A percentile compares a stretch with the other conserved stretches of the same genome.
Evolutionary conservation across 2,113 vertebrate genomes (phyloP).

Genomic region (Phalacrocorax brasilianus): DNA sequence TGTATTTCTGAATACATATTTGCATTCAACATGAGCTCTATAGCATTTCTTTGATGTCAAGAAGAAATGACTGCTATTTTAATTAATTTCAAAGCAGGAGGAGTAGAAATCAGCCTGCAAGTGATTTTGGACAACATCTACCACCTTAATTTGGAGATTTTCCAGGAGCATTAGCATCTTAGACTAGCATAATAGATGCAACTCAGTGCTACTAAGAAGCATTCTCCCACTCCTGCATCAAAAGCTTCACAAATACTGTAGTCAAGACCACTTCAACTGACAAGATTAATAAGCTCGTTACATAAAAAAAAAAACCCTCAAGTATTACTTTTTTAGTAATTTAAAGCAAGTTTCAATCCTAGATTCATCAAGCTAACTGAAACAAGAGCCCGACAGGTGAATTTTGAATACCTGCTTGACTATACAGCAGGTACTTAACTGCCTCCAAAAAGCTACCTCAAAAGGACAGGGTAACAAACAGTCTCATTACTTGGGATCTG

Average conservation of each 20-base stretch:
- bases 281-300: neutral
- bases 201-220: neutral
- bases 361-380: neutral
- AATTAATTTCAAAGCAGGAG: neutral
- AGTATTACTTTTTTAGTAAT: neutral
- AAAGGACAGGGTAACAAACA: neutral
- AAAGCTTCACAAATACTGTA: neutral
- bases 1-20: neutral
- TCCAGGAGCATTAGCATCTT: neutral
- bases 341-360: neutral
- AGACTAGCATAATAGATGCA: neutral
- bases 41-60: neutral
- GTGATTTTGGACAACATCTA: neutral
- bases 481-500: constrained; percentile 90
- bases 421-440: neutral
- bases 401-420: neutral
- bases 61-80: neutral
- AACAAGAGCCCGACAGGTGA: neutral
- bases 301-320: neutral
- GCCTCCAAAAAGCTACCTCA: neutral
- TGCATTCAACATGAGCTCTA: neutral
- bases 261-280: neutral
- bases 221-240: neutral
- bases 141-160: neutral
- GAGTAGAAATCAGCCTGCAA: neutral